These are phyloP conservation scores for Lottia gigantea DNA, from an alignment of 2,888 invertebrate genomes.

Conservation along the genomic window DNA sequence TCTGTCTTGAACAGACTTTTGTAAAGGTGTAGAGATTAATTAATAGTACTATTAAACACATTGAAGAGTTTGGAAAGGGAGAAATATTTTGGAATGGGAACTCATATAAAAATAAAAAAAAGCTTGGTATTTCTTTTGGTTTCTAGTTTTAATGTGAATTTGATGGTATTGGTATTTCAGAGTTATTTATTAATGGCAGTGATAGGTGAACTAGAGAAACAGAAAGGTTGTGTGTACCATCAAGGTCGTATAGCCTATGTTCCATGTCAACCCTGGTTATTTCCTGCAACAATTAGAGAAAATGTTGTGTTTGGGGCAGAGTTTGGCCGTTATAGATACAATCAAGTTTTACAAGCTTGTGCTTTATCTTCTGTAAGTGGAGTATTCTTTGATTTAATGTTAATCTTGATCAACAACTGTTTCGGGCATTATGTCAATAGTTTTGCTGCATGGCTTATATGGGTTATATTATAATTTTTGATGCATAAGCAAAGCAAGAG, in stretches of 20 bases:
- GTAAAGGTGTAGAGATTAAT: too few relatives aligned
- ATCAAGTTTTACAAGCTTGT: slow-evolving; percentile 43
- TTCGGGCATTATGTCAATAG: too few relatives aligned
- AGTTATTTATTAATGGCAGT: slow-evolving; percentile 45
- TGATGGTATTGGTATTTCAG: slow-evolving; percentile 26
- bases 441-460: too few relatives aligned
- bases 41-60: too few relatives aligned
- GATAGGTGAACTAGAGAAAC: slow-evolving; percentile 43
- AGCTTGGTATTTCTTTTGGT: neutral
- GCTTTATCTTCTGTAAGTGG: slow-evolving; percentile 41
- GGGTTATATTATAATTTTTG: too few relatives aligned
- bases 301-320: slow-evolving; percentile 49
- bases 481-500: too few relatives aligned
- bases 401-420: too few relatives aligned
- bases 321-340: slow-evolving; percentile 40
- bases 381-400: too few relatives aligned
- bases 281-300: slow-evolving; percentile 46
- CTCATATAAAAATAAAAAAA: neutral
- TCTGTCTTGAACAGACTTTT: too few relatives aligned
- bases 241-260: slow-evolving; percentile 42
- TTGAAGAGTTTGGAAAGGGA: too few relatives aligned
- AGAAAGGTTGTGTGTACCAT: slow-evolving; percentile 41
- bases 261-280: slow-evolving; percentile 44
- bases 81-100: too few relatives aligned
- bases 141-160: neutral